A percentile compares a stretch with the other conserved stretches of the same genome.
Evolutionary conservation across 1,140 invertebrate genomes (phyloP).

Genomic region (Drosophila bipectinata): DNA sequence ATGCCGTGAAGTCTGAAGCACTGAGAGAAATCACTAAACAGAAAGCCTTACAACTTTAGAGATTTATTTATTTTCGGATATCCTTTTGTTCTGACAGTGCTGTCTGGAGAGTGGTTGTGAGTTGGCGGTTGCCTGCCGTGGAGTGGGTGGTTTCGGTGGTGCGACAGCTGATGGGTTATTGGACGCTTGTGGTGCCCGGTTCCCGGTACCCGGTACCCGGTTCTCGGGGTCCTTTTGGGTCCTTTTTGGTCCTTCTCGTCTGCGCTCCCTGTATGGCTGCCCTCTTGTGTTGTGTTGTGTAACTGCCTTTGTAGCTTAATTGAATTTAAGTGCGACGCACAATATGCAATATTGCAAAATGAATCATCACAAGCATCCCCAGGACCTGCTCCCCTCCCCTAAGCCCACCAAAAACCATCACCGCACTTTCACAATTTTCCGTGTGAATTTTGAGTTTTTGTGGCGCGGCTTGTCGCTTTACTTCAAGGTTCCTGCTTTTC

Average conservation of each 20-base stretch:
- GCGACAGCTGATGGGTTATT: conserved; percentile 45
- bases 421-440: conserved; percentile 19
- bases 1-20: conserved; percentile 43
- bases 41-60: neutral
- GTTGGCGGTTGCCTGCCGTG: neutral
- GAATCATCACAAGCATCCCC: conserved; percentile 39
- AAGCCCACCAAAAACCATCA: neutral
- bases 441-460: conserved; percentile 69
- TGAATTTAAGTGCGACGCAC: conserved; percentile 79
- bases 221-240: neutral
- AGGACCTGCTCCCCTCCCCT: conserved; percentile 4
- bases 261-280: conserved; percentile 1
- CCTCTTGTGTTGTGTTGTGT: conserved; percentile 39
- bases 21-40: neutral
- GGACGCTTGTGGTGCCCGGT: conserved; percentile 45
- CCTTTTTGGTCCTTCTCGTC: conserved; percentile 4
- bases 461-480: conserved; percentile 57
- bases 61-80: neutral
- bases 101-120: conserved; percentile 4
- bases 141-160: conserved; percentile 1
- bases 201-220: conserved; percentile 16
- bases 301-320: conserved; percentile 78
- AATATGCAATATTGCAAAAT: conserved; percentile 81
- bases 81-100: neutral
- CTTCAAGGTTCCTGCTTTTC: conserved; percentile 11